A percentile compares a stretch with the other conserved stretches of the same genome.
Conservation (phyloP, 2,888 invertebrate species). For the Eugnorisma glareosa region DNA sequence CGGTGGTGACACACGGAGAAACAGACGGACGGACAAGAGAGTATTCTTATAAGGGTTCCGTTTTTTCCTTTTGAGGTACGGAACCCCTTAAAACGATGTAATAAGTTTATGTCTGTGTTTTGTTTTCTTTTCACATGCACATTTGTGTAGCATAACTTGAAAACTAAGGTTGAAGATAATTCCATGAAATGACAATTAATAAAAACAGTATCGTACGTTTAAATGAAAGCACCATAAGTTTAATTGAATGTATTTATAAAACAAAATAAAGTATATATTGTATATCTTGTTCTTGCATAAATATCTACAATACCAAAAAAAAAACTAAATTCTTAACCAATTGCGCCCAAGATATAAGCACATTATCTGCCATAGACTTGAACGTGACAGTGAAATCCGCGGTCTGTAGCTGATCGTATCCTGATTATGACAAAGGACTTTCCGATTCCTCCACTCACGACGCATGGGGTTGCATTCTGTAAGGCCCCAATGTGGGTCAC, state of each 20-base stretch:
- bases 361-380: conserved; percentile 12
- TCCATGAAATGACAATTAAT: no score
- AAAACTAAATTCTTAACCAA: no score
- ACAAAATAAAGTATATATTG: not conserved
- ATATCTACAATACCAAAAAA: not conserved
- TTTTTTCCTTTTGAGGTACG: no score
- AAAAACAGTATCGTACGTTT: no score
- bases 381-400: conserved; percentile 27
- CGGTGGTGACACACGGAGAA: no score
- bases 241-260: not conserved
- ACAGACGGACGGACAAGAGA: no score
- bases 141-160: not conserved
- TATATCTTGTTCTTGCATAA: not conserved
- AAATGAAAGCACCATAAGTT: no score
- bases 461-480: conserved; percentile 28
- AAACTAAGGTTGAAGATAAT: not conserved
- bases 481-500: conserved; percentile 6
- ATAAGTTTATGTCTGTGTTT: not conserved
- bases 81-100: not conserved
- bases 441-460: conserved; percentile 23
- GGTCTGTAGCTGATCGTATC: conserved; percentile 27
- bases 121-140: not conserved
- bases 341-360: no score
- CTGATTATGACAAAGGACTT: conserved; percentile 20
- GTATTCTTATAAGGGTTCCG: no score